Conservation (phyloP, 2,797 vertebrate genomes). For the Lerista edwardsae region DNA sequence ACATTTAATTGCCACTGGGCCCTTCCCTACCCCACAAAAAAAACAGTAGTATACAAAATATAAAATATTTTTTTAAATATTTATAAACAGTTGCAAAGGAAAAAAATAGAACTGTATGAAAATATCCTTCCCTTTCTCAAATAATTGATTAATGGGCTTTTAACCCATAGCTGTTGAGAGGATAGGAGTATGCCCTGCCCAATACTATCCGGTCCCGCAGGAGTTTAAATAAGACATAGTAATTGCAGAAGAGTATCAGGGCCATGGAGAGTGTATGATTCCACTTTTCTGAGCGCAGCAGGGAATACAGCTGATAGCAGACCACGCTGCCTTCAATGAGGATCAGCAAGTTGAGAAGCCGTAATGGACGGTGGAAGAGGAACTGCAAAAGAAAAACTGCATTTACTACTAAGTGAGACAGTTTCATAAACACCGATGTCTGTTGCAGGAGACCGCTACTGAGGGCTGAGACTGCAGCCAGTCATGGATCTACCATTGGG, state of each 20-base stretch:
- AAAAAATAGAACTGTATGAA: conserved; percentile 99
- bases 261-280: conserved; percentile 98
- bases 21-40: conserved; percentile 73
- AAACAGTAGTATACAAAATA: conserved; percentile 99
- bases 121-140: conserved; percentile 84
- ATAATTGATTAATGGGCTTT: conserved; percentile 89
- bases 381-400: conserved; percentile 79
- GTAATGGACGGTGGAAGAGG: conserved; percentile 96
- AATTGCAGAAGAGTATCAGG: conserved; percentile 98
- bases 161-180: conserved; percentile 85
- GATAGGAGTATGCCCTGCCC: conserved; percentile 95
- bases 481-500: too few relatives aligned
- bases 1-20: conserved; percentile 80
- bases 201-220: conserved; percentile 96
- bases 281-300: conserved; percentile 97
- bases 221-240: conserved; percentile 98
- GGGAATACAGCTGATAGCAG: conserved; percentile 97
- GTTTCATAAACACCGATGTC: not conserved
- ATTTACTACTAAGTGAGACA: too few relatives aligned
- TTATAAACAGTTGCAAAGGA: conserved; percentile 95
- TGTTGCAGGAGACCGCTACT: too few relatives aligned
- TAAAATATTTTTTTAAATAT: conserved; percentile 99
- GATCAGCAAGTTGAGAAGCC: conserved; percentile 97
- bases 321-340: conserved; percentile 96
- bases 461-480: too few relatives aligned